phyloP scores from a whole-genome alignment of 2,888 invertebrate genomes.

The Agrotis clavis region DNA sequence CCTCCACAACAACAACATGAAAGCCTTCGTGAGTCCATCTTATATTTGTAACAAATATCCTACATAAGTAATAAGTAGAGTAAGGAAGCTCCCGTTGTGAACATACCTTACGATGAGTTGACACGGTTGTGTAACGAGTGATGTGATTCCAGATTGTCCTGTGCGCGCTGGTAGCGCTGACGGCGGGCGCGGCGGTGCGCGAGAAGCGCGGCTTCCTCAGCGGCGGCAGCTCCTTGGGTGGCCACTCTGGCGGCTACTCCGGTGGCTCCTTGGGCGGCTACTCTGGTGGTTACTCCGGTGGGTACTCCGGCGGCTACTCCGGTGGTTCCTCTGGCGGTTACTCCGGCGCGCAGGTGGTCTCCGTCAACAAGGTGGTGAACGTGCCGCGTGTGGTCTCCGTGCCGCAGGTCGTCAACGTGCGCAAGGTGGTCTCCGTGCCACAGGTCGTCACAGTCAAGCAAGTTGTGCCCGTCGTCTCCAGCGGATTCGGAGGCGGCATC shows the following conservation, averaged over 20 bases:
- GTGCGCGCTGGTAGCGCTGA: constrained; percentile 45
- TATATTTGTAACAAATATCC: neutral
- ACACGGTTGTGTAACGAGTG: neutral
- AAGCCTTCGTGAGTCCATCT: constrained; percentile 56
- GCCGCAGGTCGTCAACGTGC: constrained; percentile 73
- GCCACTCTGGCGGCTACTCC: constrained; percentile 28
- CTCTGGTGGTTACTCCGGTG: constrained; percentile 26
- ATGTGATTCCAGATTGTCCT: constrained; percentile 42
- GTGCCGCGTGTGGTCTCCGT: constrained; percentile 73
- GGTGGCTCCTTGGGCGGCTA: constrained; percentile 23
- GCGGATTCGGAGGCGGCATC: constrained; percentile 43
- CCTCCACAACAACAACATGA: constrained; percentile 54
- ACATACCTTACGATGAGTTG: neutral
- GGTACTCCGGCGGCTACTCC: constrained; percentile 27
- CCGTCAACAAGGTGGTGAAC: constrained; percentile 73
- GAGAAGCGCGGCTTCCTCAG: constrained; percentile 57
- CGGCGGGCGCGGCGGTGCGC: constrained; percentile 52
- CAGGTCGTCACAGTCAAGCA: constrained; percentile 78
- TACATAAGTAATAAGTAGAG: neutral
- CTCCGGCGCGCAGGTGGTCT: constrained; percentile 67
- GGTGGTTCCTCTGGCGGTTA: constrained; percentile 32
- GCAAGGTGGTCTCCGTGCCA: constrained; percentile 77
- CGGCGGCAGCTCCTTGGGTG: constrained; percentile 31
- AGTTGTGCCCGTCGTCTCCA: constrained; percentile 68
- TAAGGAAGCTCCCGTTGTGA: neutral